phyloP scores from a whole-genome alignment of 2,797 vertebrate species.

The Lagocephalus sceleratus region DNA sequence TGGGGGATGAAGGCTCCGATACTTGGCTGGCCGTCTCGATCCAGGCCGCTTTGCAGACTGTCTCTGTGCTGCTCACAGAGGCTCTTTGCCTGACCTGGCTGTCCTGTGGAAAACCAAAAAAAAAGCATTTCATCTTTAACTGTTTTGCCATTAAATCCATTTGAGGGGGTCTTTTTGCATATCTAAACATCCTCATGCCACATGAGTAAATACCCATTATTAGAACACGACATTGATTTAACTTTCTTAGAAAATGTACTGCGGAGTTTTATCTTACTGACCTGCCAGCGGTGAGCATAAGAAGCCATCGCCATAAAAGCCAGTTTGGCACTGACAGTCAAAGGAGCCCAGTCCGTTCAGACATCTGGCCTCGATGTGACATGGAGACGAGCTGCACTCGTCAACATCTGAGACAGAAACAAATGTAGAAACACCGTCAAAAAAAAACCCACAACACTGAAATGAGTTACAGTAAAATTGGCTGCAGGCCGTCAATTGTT shows the following conservation, averaged over 20 bases:
- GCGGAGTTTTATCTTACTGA: slow-evolving; percentile 42
- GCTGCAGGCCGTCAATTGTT: not conserved
- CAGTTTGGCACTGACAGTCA: slow-evolving; percentile 80
- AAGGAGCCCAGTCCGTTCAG: slow-evolving; percentile 82
- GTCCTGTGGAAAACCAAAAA: slow-evolving; percentile 18
- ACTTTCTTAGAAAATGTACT: not conserved
- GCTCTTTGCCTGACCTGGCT: slow-evolving; percentile 51
- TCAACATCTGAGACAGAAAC: slow-evolving; percentile 77
- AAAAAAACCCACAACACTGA: not conserved
- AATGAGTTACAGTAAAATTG: no score
- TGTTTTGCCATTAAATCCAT: not conserved
- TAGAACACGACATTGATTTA: not conserved
- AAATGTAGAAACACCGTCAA: not conserved
- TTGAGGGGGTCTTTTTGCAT: not conserved
- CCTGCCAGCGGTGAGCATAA: slow-evolving; percentile 74
- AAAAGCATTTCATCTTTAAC: not conserved
- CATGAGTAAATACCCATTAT: not conserved
- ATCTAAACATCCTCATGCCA: not conserved
- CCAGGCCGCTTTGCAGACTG: slow-evolving; percentile 46
- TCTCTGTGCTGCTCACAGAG: slow-evolving; percentile 76
- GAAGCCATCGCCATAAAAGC: slow-evolving; percentile 83
- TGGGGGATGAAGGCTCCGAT: slow-evolving; percentile 68
- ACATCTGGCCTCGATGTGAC: slow-evolving; percentile 79
- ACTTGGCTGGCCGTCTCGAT: not conserved
- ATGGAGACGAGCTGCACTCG: slow-evolving; percentile 82